These are phyloP conservation scores for Petrocephalus microphthalmus DNA, from an alignment of 2,113 vertebrate species.

Conservation along the genomic window DNA sequence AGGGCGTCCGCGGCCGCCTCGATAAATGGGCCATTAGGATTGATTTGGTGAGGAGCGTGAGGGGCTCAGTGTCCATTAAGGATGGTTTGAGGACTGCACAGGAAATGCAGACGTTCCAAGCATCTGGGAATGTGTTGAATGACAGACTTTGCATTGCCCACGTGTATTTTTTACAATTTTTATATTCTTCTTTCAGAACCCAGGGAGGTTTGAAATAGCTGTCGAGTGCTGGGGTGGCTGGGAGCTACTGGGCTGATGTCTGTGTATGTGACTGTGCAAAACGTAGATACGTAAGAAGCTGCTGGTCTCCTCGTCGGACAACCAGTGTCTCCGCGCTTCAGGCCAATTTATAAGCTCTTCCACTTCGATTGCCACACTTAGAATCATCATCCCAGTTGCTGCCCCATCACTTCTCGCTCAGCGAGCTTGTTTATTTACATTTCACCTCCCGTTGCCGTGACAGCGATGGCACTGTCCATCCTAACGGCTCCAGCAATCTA, in stretches of 20 bases:
- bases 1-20: not conserved
- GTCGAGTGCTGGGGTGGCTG: not conserved
- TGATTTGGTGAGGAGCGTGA: constrained; percentile 1
- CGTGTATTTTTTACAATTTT: not conserved
- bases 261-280: not conserved
- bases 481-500: not conserved
- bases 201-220: not conserved
- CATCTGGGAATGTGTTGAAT: not conserved
- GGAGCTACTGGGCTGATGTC: not conserved
- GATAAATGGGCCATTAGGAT: constrained; percentile 22
- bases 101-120: not conserved
- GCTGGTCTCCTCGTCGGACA: not conserved
- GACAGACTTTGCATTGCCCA: not conserved
- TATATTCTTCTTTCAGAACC: not conserved
- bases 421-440: not conserved
- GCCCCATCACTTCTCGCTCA: not conserved
- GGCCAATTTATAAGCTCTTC: not conserved
- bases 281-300: not conserved
- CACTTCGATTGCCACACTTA: not conserved
- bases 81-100: not conserved
- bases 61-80: not conserved
- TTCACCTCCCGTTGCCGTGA: not conserved
- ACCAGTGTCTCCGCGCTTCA: not conserved
- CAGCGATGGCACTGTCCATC: not conserved
- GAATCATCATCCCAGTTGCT: not conserved